These are phyloP conservation scores for Muschampia plurimacula DNA, from an alignment of 2,888 invertebrate species.

Conservation along the genomic window DNA sequence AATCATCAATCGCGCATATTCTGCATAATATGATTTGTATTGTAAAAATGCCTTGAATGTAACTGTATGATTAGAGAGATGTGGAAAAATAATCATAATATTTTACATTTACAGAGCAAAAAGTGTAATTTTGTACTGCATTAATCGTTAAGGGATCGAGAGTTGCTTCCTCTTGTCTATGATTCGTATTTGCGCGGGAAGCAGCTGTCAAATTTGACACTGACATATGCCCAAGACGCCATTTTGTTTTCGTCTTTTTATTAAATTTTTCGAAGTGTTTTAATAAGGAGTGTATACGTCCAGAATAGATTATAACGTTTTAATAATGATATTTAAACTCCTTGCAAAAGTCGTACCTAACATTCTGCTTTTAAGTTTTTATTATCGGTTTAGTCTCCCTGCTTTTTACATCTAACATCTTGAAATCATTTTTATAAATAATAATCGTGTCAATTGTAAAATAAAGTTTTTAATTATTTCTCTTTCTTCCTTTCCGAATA, in stretches of 20 bases:
- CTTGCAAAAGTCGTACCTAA: neutral
- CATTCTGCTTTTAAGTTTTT: neutral
- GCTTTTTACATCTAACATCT: constrained; percentile 5
- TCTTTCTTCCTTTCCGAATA: neutral
- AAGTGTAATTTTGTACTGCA: constrained; percentile 72
- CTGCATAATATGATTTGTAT: constrained; percentile 41
- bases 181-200: constrained; percentile 42
- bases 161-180: constrained; percentile 44
- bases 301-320: constrained; percentile 32
- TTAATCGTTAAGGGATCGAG: constrained; percentile 52
- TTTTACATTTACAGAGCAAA: constrained; percentile 55
- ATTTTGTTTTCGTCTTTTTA: constrained; percentile 10
- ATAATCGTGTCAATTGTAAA: constrained; percentile 21
- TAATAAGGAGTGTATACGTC: constrained; percentile 35
- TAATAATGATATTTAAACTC: constrained; percentile 33
- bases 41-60: constrained; percentile 57
- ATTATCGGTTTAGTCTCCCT: neutral
- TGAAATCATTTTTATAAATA: neutral
- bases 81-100: constrained; percentile 50
- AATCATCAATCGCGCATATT: constrained; percentile 23
- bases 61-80: constrained; percentile 49
- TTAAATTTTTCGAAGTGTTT: constrained; percentile 14
- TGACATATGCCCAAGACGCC: constrained; percentile 32
- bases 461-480: neutral
- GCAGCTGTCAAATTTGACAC: neutral